Evolutionary conservation across 2,888 invertebrate genomes (phyloP).

Genomic region (Sminthurides aquaticus): DNA sequence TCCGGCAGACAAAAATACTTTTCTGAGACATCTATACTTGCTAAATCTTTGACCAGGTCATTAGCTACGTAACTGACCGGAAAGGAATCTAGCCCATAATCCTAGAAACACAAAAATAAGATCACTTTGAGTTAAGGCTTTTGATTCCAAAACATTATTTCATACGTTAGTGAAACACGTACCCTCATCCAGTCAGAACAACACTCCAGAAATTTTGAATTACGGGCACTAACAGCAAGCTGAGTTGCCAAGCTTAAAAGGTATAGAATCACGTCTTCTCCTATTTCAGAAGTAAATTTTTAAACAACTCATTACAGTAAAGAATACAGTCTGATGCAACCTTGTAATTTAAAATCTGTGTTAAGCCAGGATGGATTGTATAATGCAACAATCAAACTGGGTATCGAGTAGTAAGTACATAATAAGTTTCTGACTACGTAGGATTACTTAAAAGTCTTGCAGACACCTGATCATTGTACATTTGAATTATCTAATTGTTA

Average conservation of each 20-base stretch:
- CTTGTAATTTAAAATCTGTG: too few species aligned
- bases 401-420: too few species aligned
- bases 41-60: constrained; percentile 24
- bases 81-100: constrained; percentile 8
- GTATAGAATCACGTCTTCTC: constrained; percentile 27
- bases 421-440: too few species aligned
- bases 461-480: too few species aligned
- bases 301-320: too few species aligned
- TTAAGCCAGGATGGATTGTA: too few species aligned
- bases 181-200: constrained; percentile 36
- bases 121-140: constrained; percentile 1
- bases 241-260: constrained; percentile 28
- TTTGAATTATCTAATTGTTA: background rate
- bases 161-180: too few species aligned
- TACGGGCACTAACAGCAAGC: constrained; percentile 29
- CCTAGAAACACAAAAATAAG: constrained; percentile 1
- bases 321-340: too few species aligned
- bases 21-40: constrained; percentile 28
- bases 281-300: too few species aligned
- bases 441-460: too few species aligned
- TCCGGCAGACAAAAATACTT: constrained; percentile 32
- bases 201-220: constrained; percentile 29
- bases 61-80: constrained; percentile 12
- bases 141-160: too few species aligned
- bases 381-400: background rate